Evolutionary conservation across 2,113 vertebrate genomes (phyloP), one percentile per base, ranked within the genome.

Genomic region (Chinchilla lanigera): DNA sequence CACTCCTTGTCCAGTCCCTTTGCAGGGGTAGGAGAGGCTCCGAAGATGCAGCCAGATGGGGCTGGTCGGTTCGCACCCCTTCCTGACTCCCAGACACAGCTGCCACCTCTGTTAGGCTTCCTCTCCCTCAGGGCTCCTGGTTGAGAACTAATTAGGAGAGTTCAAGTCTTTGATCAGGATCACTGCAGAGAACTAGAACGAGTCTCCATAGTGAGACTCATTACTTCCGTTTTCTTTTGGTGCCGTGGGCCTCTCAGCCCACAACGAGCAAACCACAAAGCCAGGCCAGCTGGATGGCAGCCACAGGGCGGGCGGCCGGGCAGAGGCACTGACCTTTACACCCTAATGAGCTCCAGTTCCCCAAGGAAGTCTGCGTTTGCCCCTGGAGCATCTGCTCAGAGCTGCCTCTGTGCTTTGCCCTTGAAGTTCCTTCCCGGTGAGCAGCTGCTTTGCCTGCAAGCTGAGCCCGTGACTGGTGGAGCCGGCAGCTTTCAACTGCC

Each of bases 81-180:
- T 7, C 22, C 67, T 41, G 69, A 82, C 67, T 35, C 19, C 2
- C 0, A 17, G 91, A 82, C 84, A 63, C 28, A 3, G 20, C 54
- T 3, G 12, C 17, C 14, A 20, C 4, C 69, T 19, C 56, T 20
- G 0, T 65, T 16, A 47, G 50, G 41, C 58, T 71, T 89, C 22
- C 33, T 50, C 80, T 90, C 61, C n/a, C 41, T 86, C 2, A 19
- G 71, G 35, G 69, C 63, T 82, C 33, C 2, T 24, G 54, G 47
- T 50, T 97, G 80, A 82, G 80, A 85, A 56, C 73, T 93, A 75
- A 10, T 93, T 81, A 94, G 73, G 75, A 0, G 41, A 77, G 87
- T 22, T 67, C 22, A 77, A 56, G 60, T 60, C 78, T 97, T 84
- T 92, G 73, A 89, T 69, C 58, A 75, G 65, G 61, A n/a, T 30